Conservation (phyloP, 2,113 vertebrate species). For the Saccopteryx leptura region DNA sequence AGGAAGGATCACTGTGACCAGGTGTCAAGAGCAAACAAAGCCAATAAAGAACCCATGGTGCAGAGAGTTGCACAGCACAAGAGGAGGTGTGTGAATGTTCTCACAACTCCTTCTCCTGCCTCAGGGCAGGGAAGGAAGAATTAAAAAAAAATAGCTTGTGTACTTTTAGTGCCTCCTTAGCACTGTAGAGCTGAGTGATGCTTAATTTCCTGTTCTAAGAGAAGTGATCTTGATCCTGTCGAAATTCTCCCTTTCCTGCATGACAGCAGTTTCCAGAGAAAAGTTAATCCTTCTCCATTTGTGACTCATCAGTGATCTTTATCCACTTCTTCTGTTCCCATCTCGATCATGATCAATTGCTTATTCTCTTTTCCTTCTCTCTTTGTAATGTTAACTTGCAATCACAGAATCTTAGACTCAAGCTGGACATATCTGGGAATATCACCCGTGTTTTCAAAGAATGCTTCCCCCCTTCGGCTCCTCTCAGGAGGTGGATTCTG, state of each 20-base stretch:
- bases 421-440: background rate
- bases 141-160: rapidly evolving
- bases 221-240: background rate
- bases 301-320: background rate
- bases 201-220: background rate
- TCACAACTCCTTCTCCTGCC: background rate
- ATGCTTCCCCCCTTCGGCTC: background rate
- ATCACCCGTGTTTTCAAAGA: background rate
- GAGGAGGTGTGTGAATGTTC: background rate
- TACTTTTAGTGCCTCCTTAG: background rate
- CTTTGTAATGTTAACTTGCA: background rate
- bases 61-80: background rate
- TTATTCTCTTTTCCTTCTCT: background rate
- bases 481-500: background rate
- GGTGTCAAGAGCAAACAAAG: background rate
- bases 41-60: rapidly evolving
- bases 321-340: background rate
- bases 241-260: background rate
- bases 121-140: background rate
- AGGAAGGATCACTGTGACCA: background rate
- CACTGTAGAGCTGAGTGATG: rapidly evolving
- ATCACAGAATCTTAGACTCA: background rate
- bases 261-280: background rate
- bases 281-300: background rate
- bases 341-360: background rate